Percentiles rank a stretch among this genome's conserved stretches.
Conservation (phyloP, 2,888 invertebrate genomes). For the Germaria angustata region DNA sequence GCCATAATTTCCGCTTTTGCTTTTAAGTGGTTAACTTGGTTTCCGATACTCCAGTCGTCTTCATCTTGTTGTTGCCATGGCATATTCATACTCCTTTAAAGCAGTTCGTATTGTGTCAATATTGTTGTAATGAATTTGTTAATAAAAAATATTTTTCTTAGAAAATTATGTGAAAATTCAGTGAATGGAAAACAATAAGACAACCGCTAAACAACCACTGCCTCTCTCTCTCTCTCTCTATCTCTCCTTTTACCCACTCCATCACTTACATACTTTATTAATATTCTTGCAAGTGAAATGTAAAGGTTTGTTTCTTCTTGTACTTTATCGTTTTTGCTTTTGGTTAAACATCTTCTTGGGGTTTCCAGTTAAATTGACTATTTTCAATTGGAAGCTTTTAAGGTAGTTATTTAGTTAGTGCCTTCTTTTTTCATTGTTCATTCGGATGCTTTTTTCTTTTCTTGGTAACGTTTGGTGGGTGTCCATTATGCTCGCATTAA, state of each 20-base stretch:
- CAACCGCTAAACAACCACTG: conserved; percentile 36
- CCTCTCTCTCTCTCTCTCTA: neutral
- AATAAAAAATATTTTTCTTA: conserved; percentile 67
- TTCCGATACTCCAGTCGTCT: conserved; percentile 51
- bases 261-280: neutral
- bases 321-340: neutral
- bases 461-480: conserved; percentile 2
- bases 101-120: conserved; percentile 59
- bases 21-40: conserved; percentile 66
- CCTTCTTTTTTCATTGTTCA: neutral
- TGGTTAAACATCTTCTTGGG: conserved; percentile 27
- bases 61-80: conserved; percentile 53
- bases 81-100: neutral
- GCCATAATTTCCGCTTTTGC: conserved; percentile 64
- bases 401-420: conserved; percentile 41
- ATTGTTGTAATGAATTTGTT: conserved; percentile 68
- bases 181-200: conserved; percentile 66
- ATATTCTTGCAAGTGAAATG: conserved; percentile 13
- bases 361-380: conserved; percentile 52
- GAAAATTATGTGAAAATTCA: conserved; percentile 67
- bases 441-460: neutral
- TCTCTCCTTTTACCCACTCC: neutral
- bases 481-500: conserved; percentile 38
- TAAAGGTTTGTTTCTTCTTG: conserved; percentile 51
- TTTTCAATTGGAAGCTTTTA: conserved; percentile 52